Evolutionary conservation across 2,888 invertebrate species (phyloP), one percentile per base, ranked within the genome.

Genomic region (Drosophila prolongata): DNA sequence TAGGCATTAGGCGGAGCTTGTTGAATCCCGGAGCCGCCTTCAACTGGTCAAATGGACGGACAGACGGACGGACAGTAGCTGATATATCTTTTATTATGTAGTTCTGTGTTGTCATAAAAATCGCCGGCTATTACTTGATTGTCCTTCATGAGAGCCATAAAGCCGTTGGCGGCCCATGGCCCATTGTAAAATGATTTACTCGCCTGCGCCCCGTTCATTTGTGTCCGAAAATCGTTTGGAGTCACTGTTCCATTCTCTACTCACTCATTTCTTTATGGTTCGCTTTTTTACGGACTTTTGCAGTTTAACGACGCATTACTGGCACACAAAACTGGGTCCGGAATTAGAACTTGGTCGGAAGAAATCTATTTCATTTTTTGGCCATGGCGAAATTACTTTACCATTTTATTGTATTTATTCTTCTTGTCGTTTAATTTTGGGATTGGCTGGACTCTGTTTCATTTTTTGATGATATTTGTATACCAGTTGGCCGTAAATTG

Each of bases 291-390:
- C 88, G 88, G 85, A 76, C 88, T 77, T 89, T 86, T 85, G 81
- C 89, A 87, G 88, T 87, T 86, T 86, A 89, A 86, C 85, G 85
- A 86, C 88, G 78, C 82, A 89, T 89, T 85, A 87, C 89, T 89
- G 85, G 76, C 77, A 87, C 78, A 89, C 87, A 76, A 82, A 82
- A 82, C 77, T 16, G 47, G 10, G 14, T 8, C 13, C 9, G 34
- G 38, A 54, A 46, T 35, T 53, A 44, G 68, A 53, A 34, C 43
- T 46, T 13, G 62, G 60, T 30, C 49, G 47, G 52, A 54, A 58
- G 58, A 75, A 87, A 89, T 89, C 85, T 87, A 85, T 85, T 89
- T 87, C 87, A 80, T 87, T 70, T 71, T 56, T 59, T 35, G 0
- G 11, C 59, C 73, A 69, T 69, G 73, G 66, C 79, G 61, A 78